Percentiles rank a stretch among this genome's conserved stretches.
Conservation (phyloP, 2,113 vertebrate species). For the Oophaga pumilio region DNA sequence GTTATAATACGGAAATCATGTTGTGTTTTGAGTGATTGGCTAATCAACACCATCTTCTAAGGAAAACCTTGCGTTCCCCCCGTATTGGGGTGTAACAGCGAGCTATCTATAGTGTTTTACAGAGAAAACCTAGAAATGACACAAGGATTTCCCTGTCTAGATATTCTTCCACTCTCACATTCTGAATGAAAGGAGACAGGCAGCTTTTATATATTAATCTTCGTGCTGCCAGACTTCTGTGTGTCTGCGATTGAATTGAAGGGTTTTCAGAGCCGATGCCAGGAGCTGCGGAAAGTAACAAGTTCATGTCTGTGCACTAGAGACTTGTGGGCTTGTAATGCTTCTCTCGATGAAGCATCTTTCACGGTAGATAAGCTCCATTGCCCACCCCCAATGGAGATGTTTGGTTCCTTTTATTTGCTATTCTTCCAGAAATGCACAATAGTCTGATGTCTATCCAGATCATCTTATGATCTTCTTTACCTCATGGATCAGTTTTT, state of each 20-base stretch:
- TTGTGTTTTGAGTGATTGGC: not conserved
- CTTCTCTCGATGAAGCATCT: conserved; percentile 22
- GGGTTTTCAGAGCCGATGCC: conserved; percentile 31
- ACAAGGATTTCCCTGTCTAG: not conserved
- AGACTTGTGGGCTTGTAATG: conserved; percentile 26
- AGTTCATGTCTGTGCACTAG: conserved; percentile 39
- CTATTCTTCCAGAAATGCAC: not conserved
- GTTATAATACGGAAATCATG: not conserved
- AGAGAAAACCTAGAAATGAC: conserved; percentile 1
- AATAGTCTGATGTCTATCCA: not conserved
- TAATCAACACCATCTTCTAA: not conserved
- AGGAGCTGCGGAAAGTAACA: conserved; percentile 45
- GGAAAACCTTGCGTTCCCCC: not conserved
- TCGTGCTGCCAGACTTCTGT: conserved; percentile 34
- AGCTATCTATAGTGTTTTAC: not conserved
- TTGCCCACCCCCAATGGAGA: conserved; percentile 1
- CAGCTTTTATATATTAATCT: conserved; percentile 44
- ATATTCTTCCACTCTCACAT: not conserved
- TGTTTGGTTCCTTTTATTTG: conserved; percentile 16
- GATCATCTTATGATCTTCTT: not conserved
- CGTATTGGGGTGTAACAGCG: not conserved
- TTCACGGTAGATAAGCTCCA: conserved; percentile 26
- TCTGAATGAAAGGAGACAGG: conserved; percentile 43
- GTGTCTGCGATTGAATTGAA: conserved; percentile 23
- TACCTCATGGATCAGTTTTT: not conserved